phyloP scores from a whole-genome alignment of 2,888 invertebrate genomes.

The Sphecodes monilicornis region DNA sequence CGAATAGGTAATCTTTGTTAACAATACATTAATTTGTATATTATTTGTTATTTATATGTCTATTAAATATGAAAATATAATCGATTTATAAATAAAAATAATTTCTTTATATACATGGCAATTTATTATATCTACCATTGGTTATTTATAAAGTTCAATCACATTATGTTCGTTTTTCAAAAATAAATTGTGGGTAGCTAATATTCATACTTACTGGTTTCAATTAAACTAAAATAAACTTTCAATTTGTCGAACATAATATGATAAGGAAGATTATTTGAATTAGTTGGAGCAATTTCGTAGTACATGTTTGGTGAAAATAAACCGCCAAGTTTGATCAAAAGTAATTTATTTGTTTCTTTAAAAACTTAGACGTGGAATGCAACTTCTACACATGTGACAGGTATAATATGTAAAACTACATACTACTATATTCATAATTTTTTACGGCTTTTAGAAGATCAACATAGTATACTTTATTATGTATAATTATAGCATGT shows the following conservation, averaged over 20 bases:
- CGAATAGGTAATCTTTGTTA: not conserved
- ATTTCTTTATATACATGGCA: not conserved
- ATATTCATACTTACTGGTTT: not conserved
- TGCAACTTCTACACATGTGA: conserved; percentile 83
- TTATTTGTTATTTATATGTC: not conserved
- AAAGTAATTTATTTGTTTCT: conserved; percentile 81
- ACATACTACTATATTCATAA: conserved; percentile 81
- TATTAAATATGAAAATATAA: not conserved
- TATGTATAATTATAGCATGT: conserved; percentile 59
- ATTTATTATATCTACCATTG: not conserved
- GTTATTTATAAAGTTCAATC: not conserved
- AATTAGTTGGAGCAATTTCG: not conserved
- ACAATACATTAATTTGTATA: not conserved
- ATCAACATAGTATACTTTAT: conserved; percentile 71
- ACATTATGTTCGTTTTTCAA: not conserved
- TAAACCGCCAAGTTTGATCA: conserved; percentile 72
- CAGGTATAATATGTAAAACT: conserved; percentile 83
- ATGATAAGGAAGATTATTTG: not conserved
- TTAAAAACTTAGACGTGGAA: conserved; percentile 83
- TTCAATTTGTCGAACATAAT: not conserved
- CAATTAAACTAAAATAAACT: not conserved
- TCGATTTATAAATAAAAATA: not conserved
- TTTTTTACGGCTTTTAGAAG: conserved; percentile 70
- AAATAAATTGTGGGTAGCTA: not conserved
- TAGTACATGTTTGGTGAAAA: not conserved